Conservation (phyloP, 2,113 vertebrate species). For the Catharus fuscescens region DNA sequence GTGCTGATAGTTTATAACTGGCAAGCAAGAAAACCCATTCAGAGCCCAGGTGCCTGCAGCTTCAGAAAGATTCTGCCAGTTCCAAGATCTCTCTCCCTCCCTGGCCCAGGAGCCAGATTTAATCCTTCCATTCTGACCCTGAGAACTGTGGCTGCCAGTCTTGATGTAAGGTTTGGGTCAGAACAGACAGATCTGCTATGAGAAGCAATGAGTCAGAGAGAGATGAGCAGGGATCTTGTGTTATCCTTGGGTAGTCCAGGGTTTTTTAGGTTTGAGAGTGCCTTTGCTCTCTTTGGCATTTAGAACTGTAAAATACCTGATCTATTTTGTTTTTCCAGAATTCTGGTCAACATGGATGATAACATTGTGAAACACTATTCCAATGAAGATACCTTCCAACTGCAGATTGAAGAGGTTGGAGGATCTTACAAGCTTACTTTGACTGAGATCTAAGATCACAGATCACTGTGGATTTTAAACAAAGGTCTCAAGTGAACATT, state of each 20-base stretch:
- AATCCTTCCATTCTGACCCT: not conserved
- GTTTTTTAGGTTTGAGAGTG: not conserved
- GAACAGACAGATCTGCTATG: not conserved
- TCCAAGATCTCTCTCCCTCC: not conserved
- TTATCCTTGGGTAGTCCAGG: not conserved
- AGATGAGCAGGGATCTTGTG: not conserved
- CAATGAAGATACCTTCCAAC: conserved; percentile 98
- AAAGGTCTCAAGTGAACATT: conserved; percentile 19
- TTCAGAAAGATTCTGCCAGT: not conserved
- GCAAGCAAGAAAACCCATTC: not conserved
- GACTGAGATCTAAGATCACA: conserved; percentile 87
- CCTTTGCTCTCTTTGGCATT: not conserved
- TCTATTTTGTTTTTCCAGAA: conserved; percentile 74
- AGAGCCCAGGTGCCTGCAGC: not conserved
- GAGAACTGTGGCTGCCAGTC: not conserved
- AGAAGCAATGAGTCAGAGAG: not conserved
- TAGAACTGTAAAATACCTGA: not conserved
- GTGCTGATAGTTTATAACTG: not conserved
- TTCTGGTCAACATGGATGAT: conserved; percentile 98
- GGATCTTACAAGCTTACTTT: conserved; percentile 93
- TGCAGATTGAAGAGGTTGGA: conserved; percentile 90
- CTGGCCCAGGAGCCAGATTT: not conserved
- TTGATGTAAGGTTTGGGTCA: not conserved
- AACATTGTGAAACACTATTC: conserved; percentile 99
- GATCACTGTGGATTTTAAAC: conserved; percentile 6